phyloP scores from a whole-genome alignment of 2,888 invertebrate species.

The Trisateles emortualis region DNA sequence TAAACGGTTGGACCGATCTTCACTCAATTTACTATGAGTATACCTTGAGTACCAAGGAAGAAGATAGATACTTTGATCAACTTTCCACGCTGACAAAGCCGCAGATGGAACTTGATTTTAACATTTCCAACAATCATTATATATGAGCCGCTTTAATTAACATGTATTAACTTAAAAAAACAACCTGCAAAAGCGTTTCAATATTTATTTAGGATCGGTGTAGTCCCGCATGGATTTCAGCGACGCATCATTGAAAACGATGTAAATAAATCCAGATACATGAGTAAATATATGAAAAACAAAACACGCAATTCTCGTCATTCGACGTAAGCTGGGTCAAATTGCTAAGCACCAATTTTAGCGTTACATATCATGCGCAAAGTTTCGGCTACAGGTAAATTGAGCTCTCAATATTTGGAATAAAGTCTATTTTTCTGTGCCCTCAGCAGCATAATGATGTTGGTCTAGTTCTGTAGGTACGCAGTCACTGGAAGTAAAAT shows the following conservation, averaged over 20 bases:
- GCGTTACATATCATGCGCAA: conserved; percentile 1
- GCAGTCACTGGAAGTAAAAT: conserved; percentile 27
- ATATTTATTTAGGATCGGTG: conserved; percentile 31
- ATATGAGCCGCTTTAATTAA: conserved; percentile 7
- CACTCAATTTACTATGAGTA: too few species aligned
- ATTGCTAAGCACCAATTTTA: conserved; percentile 11
- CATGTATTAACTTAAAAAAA: conserved; percentile 12
- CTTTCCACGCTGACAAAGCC: too few species aligned
- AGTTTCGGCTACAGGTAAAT: neutral
- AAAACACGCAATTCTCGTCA: conserved; percentile 1
- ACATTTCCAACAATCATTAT: neutral
- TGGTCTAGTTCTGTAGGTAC: conserved; percentile 6
- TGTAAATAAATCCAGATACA: neutral
- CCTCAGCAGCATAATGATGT: neutral
- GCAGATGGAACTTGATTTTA: too few species aligned
- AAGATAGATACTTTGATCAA: too few species aligned
- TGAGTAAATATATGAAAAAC: neutral
- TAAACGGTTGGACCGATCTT: too few species aligned
- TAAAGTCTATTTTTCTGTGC: conserved; percentile 9
- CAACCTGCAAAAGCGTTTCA: conserved; percentile 14
- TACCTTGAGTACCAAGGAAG: too few species aligned
- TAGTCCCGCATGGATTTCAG: conserved; percentile 2
- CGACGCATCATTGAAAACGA: neutral
- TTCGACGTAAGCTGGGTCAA: neutral
- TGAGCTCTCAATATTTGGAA: conserved; percentile 1